phyloP scores from a whole-genome alignment of 2,797 vertebrate species.

The Vespertilio murinus region DNA sequence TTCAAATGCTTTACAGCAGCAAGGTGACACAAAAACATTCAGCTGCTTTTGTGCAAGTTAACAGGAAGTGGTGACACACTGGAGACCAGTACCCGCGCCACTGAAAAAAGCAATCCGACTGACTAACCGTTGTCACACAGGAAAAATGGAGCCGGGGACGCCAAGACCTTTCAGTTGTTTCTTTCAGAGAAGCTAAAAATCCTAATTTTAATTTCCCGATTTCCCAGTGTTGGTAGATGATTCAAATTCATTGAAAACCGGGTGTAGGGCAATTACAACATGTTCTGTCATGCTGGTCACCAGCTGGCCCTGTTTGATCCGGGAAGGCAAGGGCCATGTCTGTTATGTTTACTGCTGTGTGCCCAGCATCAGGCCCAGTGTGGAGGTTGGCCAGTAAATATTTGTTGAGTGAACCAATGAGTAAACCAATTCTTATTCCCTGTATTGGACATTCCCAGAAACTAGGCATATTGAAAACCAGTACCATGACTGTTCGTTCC shows the following conservation, averaged over 20 bases:
- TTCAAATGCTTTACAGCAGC: not conserved
- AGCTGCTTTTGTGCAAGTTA: not conserved
- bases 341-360: not conserved
- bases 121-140: not conserved
- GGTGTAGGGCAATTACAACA: not conserved
- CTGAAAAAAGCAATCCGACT: not conserved
- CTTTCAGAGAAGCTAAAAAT: slow-evolving; percentile 28
- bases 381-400: not conserved
- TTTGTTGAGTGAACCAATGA: slow-evolving; percentile 1
- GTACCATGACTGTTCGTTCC: not conserved
- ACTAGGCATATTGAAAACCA: not conserved
- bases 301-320: not conserved
- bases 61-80: not conserved
- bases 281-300: not conserved
- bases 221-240: not conserved
- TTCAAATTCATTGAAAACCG: slow-evolving; percentile 38
- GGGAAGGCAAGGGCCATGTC: not conserved
- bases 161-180: not conserved
- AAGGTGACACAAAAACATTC: not conserved
- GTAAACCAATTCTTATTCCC: slow-evolving; percentile 22
- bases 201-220: not conserved
- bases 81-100: not conserved
- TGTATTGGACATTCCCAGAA: not conserved
- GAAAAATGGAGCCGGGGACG: not conserved
- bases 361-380: not conserved